phyloP scores from a whole-genome alignment of 2,797 vertebrate genomes.

The Channallabes apus region DNA sequence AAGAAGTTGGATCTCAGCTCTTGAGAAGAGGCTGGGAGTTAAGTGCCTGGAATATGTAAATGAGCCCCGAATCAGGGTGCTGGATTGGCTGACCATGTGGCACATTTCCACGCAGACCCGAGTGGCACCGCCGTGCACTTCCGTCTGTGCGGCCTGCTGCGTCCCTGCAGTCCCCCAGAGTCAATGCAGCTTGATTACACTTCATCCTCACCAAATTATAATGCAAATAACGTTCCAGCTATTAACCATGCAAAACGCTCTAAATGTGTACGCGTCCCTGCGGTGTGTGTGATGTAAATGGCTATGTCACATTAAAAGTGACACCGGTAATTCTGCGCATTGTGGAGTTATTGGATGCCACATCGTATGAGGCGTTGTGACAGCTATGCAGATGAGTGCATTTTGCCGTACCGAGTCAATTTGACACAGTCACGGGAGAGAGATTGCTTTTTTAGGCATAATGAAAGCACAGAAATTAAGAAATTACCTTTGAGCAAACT shows the following conservation, averaged over 20 bases:
- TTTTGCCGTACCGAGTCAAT: conserved; percentile 66
- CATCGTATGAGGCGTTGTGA: conserved; percentile 64
- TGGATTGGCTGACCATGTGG: conserved; percentile 37
- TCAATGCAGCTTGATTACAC: conserved; percentile 67
- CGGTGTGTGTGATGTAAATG: conserved; percentile 68
- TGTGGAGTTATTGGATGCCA: conserved; percentile 67
- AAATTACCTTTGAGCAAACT: conserved; percentile 65
- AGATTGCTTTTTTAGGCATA: conserved; percentile 65
- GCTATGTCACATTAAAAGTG: conserved; percentile 70
- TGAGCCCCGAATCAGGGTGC: conserved; percentile 42
- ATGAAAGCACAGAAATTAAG: conserved; percentile 69
- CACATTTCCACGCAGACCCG: conserved; percentile 57
- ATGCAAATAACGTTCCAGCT: conserved; percentile 68
- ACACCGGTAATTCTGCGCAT: conserved; percentile 69
- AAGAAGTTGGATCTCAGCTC: conserved; percentile 42
- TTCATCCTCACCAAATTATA: conserved; percentile 66
- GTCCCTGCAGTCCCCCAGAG: conserved; percentile 57
- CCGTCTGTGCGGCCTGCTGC: conserved; percentile 49
- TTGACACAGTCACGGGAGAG: conserved; percentile 68
- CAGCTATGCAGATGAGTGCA: conserved; percentile 68
- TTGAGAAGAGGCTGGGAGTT: conserved; percentile 47
- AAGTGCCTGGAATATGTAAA: conserved; percentile 50
- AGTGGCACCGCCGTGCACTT: conserved; percentile 49
- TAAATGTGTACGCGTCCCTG: conserved; percentile 62
- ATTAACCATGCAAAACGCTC: conserved; percentile 63